These are phyloP conservation scores for Adineta ricciae DNA, from an alignment of 2,888 invertebrate species.

Conservation along the genomic window DNA sequence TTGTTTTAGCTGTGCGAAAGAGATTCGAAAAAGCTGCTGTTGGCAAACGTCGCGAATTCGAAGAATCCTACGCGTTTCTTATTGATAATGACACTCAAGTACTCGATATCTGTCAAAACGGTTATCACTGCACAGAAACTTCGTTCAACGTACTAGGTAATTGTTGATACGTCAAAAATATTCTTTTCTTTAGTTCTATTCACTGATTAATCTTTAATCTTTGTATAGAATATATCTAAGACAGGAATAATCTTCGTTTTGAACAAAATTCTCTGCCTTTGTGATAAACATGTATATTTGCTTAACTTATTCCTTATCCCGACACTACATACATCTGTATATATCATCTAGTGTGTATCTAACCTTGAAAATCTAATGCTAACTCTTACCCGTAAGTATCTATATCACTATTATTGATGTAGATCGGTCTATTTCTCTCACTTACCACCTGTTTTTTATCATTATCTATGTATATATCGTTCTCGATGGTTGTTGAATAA, in stretches of 20 bases:
- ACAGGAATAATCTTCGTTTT: not conserved
- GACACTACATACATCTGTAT: not conserved
- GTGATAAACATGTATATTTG: not conserved
- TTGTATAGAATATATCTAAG: not conserved
- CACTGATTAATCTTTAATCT: not conserved
- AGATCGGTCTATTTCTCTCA: not conserved
- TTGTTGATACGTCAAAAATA: not conserved
- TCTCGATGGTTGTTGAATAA: not conserved
- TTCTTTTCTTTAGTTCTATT: not conserved
- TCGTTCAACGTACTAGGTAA: conserved; percentile 25
- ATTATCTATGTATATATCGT: not conserved
- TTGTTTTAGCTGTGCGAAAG: not conserved
- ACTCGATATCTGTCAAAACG: conserved; percentile 27
- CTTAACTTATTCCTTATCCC: not conserved
- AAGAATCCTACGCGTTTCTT: conserved; percentile 25
- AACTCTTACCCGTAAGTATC: not conserved
- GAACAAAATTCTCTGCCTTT: not conserved
- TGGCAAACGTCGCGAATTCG: conserved; percentile 20
- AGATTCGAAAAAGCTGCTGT: not conserved
- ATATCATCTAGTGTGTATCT: not conserved
- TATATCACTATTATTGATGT: not conserved
- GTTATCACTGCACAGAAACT: conserved; percentile 28
- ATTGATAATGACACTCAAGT: conserved; percentile 29
- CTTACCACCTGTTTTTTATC: not conserved
- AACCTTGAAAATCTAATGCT: not conserved